Evolutionary conservation across 30 jellyfish, hydroid and myxozoan species (phyloP), one percentile per base, ranked within the genome.

Genomic region (Aurelia sp.): DNA sequence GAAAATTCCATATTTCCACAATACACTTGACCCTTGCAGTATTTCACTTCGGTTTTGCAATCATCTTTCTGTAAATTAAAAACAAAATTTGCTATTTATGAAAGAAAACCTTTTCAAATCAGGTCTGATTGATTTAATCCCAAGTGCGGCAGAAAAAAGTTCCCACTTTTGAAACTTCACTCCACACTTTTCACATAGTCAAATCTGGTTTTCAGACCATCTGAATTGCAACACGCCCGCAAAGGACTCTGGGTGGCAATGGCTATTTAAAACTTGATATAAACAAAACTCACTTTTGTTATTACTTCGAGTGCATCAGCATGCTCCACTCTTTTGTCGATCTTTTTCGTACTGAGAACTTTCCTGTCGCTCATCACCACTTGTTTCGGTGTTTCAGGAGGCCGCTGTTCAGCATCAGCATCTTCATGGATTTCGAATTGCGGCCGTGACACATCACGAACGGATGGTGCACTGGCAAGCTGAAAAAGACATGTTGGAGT

Each of bases 1-100:
- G 99, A 80, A 63, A 94, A 79, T 62, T 94, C 99, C 40, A 40
- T 77, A 61, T 59, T 73, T 10, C 99, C 99, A 74, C 60, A 64
- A 79, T 88, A 84, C 13, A 94, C 86, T 7, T 59, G 85, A 66
- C 72, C 67, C 64, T 82, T 92, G 87, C 96, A 62, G 70, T 92
- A 92, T 60, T 11, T 76, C 40, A 18, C 58, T 10, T 41, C 66
- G 16, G 18, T 40, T 17, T 86, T 79, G 5, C 76, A 50, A 64
- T 75, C 93, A 33, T 40, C 64, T 48, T n/a, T 65, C 90, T 89
- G 75, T 35, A 20, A 63, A 21, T 15, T 7, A 53, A 73, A 71
- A 30, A 66, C 47, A 21, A 33, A 78, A 44, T 5, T 44, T 5
- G 55, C 0, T 44, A 44, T 10, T 5, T 44, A 44, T 10, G 15